A percentile compares a stretch with the other conserved stretches of the same genome.
phyloP scores from a whole-genome alignment of 2,797 vertebrate species.

The Ptychobarbus kaznakovi region DNA sequence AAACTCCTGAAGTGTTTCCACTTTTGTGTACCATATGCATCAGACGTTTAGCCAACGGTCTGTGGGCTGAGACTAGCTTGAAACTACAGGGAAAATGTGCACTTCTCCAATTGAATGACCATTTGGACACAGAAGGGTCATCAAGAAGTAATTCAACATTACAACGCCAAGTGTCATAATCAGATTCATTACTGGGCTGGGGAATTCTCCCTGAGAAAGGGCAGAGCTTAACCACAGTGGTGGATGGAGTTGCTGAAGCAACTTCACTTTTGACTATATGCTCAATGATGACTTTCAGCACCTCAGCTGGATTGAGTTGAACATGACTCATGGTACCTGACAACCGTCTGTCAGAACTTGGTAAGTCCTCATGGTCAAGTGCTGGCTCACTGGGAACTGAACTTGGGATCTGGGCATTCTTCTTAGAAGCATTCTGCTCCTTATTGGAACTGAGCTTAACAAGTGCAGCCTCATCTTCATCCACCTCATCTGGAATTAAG shows the following conservation, averaged over 20 bases:
- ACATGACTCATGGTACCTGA: not conserved
- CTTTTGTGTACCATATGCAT: too few species aligned
- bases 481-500: not conserved
- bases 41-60: too few species aligned
- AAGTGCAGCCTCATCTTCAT: not conserved
- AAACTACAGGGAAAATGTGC: too few species aligned
- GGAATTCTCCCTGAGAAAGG: conserved; percentile 20
- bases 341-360: not conserved
- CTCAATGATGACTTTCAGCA: not conserved
- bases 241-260: not conserved
- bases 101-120: too few species aligned
- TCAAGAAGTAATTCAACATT: not conserved
- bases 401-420: not conserved
- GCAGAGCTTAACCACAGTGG: not conserved
- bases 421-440: not conserved
- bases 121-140: not conserved
- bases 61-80: too few species aligned
- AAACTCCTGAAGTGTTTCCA: too few species aligned
- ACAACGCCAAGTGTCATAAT: not conserved
- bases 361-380: not conserved
- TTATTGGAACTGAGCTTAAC: not conserved
- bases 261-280: conserved; percentile 14
- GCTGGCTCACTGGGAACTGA: not conserved
- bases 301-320: conserved; percentile 16
- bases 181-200: not conserved